These are phyloP conservation scores for Solea solea DNA, from an alignment of 2,113 vertebrate genomes.

Conservation along the genomic window DNA sequence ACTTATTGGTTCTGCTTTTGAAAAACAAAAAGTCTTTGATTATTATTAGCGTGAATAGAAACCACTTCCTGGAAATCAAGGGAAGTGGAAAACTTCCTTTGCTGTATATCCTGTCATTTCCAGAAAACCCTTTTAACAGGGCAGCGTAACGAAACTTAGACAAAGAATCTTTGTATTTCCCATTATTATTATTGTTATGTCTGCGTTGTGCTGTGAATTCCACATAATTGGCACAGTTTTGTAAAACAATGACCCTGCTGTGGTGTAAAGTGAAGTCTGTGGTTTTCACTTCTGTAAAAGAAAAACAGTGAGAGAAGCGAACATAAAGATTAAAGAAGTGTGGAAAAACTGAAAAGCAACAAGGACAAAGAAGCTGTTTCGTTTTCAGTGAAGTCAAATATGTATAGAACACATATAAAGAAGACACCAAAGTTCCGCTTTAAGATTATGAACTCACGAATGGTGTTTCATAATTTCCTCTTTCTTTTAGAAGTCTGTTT, in stretches of 20 bases:
- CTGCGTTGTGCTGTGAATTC: slow-evolving; percentile 22
- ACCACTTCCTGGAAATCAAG: neutral
- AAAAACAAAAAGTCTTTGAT: neutral
- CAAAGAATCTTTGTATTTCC: neutral
- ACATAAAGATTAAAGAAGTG: no score
- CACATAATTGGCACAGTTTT: slow-evolving; percentile 1
- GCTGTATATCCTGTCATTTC: neutral
- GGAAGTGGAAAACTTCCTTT: slow-evolving; percentile 6
- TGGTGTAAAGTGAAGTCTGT: neutral
- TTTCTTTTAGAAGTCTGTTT: no score
- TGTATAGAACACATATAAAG: no score
- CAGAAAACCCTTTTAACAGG: neutral
- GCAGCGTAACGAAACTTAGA: neutral
- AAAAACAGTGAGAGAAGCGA: neutral
- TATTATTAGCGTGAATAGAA: slow-evolving; percentile 5
- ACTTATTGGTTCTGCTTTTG: no score
- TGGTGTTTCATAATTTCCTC: no score
- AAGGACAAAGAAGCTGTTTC: no score
- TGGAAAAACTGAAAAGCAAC: no score
- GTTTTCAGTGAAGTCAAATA: no score
- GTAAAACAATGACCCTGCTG: slow-evolving; percentile 9
- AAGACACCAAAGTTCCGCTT: no score
- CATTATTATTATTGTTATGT: no score
- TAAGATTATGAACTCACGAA: no score
- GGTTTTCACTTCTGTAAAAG: no score